Evolutionary conservation across 2,888 invertebrate genomes (phyloP).

Genomic region (Vannuccia rotundouncinata): DNA sequence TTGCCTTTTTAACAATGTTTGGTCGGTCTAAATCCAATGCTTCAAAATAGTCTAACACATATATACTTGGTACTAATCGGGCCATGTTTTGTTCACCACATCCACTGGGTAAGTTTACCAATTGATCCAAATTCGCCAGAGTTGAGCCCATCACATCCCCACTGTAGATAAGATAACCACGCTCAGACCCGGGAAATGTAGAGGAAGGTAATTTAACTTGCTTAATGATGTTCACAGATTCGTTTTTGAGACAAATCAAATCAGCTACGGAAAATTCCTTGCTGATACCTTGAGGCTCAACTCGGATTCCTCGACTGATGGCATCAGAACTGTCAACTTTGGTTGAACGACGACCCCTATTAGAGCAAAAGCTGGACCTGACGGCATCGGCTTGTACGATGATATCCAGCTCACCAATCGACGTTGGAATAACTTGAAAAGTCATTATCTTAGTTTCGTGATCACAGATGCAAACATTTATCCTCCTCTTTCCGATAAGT

Average conservation of each 20-base stretch:
- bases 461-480: background rate
- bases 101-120: constrained; percentile 13
- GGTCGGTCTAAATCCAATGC: background rate
- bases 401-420: background rate
- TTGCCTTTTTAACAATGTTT: constrained; percentile 14
- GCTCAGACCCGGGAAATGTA: background rate
- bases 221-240: background rate
- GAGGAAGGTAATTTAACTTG: background rate
- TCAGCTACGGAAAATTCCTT: constrained; percentile 1
- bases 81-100: constrained; percentile 33
- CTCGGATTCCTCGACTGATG: background rate
- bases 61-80: constrained; percentile 25
- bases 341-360: background rate
- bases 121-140: constrained; percentile 4
- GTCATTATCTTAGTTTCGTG: background rate
- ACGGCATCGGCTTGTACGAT: background rate
- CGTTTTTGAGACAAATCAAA: constrained; percentile 5
- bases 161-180: constrained; percentile 1
- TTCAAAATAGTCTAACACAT: constrained; percentile 9
- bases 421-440: constrained; percentile 6
- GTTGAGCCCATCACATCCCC: constrained; percentile 27
- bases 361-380: background rate
- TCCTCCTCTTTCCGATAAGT: background rate
- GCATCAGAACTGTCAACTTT: background rate
- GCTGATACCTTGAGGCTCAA: constrained; percentile 21